Evolutionary conservation across 2,888 invertebrate species (phyloP).

Genomic region (Tachystola acroxantha): DNA sequence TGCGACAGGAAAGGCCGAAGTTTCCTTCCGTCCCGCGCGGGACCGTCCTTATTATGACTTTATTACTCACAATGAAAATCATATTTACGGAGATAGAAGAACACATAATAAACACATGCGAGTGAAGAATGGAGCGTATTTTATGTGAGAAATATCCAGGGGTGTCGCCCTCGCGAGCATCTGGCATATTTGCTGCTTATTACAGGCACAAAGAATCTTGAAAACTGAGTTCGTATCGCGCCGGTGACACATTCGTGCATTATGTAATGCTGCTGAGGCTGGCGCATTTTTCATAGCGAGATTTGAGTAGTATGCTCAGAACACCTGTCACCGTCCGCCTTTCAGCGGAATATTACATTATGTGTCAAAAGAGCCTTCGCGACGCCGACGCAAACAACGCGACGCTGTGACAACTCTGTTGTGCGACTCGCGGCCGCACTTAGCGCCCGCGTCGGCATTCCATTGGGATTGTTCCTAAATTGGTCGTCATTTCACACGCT

Average conservation of each 20-base stretch:
- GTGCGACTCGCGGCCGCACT: not conserved
- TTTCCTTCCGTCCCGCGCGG: conserved; percentile 54
- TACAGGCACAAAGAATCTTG: conserved; percentile 64
- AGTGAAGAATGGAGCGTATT: conserved; percentile 41
- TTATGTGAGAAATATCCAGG: conserved; percentile 31
- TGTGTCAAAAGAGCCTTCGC: conserved; percentile 41
- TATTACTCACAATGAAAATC: conserved; percentile 67
- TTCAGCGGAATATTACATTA: conserved; percentile 66
- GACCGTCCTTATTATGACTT: conserved; percentile 56
- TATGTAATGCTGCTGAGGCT: conserved; percentile 53
- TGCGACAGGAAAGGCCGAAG: conserved; percentile 53
- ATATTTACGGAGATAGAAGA: conserved; percentile 59
- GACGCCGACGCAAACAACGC: conserved; percentile 21
- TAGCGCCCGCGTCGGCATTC: not conserved
- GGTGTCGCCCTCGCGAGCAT: conserved; percentile 27
- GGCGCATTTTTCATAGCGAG: conserved; percentile 67
- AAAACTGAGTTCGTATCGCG: conserved; percentile 40
- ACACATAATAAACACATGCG: conserved; percentile 62
- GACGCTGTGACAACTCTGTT: not conserved
- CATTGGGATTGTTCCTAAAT: not conserved
- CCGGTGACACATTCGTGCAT: conserved; percentile 63
- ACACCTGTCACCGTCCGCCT: conserved; percentile 60
- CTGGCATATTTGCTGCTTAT: conserved; percentile 56
- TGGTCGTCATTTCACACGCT: not conserved
- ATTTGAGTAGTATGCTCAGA: conserved; percentile 50